Evolutionary conservation across 1,140 invertebrate genomes (phyloP), one percentile per base, ranked within the genome.

Genomic region (Whitmania pigra): DNA sequence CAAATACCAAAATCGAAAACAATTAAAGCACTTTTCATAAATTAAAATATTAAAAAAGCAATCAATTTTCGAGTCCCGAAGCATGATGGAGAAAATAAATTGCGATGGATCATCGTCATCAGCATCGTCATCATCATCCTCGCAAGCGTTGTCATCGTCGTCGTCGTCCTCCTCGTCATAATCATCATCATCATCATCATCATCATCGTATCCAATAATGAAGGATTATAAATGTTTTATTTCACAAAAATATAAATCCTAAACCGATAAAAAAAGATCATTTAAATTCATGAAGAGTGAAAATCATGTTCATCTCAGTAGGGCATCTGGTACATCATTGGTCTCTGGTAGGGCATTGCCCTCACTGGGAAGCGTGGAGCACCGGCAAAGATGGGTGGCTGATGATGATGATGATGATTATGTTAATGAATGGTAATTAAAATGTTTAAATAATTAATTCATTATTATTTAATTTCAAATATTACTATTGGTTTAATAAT

Each of bases 131-230:
- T 57, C 54, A 9, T 36, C 54, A 5, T 3, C 54, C 2, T 57
- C 54, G 9, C n/a, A n/a, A n/a, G 9, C 54, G 20, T 57, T 5
- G 20, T n/a, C 20, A n/a, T 57, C 54, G 25, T 57, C 54, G 20
- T 57, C 54, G 25, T 57, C 54, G 25, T 36, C 54, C 2, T 3
- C 54, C 2, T 57, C 54, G 9, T 57, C 54, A 25, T 57, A 2
- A 57, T 57, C 54, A 57, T 57, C 54, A 57, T 57, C 54, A 57
- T 57, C 54, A 57, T 57, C 54, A 9, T 57, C 54, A 9, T 57
- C 54, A 57, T 57, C 54, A 57, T 57, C 54, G 25, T 57, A n/a
- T n/a, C n/a, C n/a, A n/a, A n/a, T n/a, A n/a, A n/a, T n/a, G n/a
- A n/a, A n/a, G n/a, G n/a, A n/a, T n/a, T n/a, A n/a, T n/a, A n/a